These are phyloP conservation scores for Synanthedon formicaeformis DNA, from an alignment of 2,888 invertebrate species.

Conservation along the genomic window DNA sequence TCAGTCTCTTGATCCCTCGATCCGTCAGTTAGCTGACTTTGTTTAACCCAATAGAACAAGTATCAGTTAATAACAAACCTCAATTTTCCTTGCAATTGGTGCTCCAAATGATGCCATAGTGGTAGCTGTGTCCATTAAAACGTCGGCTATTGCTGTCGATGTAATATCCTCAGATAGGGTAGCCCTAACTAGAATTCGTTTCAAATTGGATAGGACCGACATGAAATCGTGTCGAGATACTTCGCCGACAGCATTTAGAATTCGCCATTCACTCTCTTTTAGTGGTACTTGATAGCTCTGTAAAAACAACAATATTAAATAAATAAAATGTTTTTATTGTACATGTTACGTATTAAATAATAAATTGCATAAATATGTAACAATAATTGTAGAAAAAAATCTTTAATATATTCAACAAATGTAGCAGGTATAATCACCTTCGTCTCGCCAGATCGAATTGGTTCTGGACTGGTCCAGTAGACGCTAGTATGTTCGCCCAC, in stretches of 20 bases:
- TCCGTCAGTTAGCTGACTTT: too few relatives aligned
- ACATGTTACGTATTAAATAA: too few relatives aligned
- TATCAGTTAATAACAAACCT: slow-evolving; percentile 52
- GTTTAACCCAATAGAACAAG: too few relatives aligned
- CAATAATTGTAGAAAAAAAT: too few relatives aligned
- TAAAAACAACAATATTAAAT: slow-evolving; percentile 8
- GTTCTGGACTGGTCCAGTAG: slow-evolving; percentile 77
- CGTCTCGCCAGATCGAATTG: slow-evolving; percentile 65
- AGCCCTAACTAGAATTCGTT: slow-evolving; percentile 86
- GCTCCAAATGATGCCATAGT: slow-evolving; percentile 70
- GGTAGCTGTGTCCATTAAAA: slow-evolving; percentile 87
- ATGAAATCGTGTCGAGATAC: slow-evolving; percentile 84
- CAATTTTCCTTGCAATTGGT: slow-evolving; percentile 80
- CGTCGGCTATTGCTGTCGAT: slow-evolving; percentile 81
- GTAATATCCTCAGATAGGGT: slow-evolving; percentile 73
- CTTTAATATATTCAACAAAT: too few relatives aligned
- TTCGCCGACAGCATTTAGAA: slow-evolving; percentile 28
- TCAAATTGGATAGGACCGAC: slow-evolving; percentile 84
- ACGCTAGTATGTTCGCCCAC: slow-evolving; percentile 82
- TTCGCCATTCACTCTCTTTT: slow-evolving; percentile 75
- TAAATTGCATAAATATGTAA: too few relatives aligned
- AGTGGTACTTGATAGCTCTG: slow-evolving; percentile 75
- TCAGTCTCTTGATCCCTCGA: too few relatives aligned
- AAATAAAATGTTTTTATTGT: too few relatives aligned
- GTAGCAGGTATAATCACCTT: slow-evolving; percentile 57